A percentile compares a stretch with the other conserved stretches of the same genome.
Conservation (phyloP, 1,140 invertebrate genomes). For the Battus philenor region DNA sequence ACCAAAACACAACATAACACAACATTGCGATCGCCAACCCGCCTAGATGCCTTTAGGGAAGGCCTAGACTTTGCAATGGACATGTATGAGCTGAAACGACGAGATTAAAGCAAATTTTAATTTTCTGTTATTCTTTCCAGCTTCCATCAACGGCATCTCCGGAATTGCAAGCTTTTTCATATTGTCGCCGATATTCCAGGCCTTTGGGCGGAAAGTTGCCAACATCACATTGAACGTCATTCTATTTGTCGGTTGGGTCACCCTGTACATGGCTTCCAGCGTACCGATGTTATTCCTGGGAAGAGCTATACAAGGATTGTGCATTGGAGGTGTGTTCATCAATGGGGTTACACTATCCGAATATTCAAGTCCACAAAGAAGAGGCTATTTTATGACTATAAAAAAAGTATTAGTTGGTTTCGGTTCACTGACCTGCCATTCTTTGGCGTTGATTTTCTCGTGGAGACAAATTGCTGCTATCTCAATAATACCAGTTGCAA, state of each 20-base stretch:
- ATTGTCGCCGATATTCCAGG: slow-evolving; percentile 26
- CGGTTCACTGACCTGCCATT: slow-evolving; percentile 24
- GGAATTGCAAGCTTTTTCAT: slow-evolving; percentile 24
- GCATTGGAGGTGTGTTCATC: slow-evolving; percentile 12
- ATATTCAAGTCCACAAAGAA: slow-evolving; percentile 19
- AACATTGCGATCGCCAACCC: no score
- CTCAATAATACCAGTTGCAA: slow-evolving; percentile 1
- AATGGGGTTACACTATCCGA: slow-evolving; percentile 13
- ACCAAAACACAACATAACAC: no score
- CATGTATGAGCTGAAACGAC: no score
- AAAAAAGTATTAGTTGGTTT: slow-evolving; percentile 22
- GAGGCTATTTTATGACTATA: slow-evolving; percentile 27
- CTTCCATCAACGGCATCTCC: slow-evolving; percentile 21
- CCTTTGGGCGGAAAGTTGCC: slow-evolving; percentile 17
- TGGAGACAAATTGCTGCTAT: slow-evolving; percentile 27
- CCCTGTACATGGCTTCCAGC: slow-evolving; percentile 8
- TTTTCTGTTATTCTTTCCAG: no score
- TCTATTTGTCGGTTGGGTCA: slow-evolving; percentile 17
- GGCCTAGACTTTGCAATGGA: no score
- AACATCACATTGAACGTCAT: slow-evolving; percentile 16
- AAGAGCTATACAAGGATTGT: slow-evolving; percentile 14
- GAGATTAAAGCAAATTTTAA: slow-evolving; percentile 1
- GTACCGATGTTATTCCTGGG: slow-evolving; percentile 12
- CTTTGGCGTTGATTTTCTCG: slow-evolving; percentile 16
- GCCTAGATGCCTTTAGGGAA: no score